phyloP scores from a whole-genome alignment of 1,140 invertebrate genomes.

The Panonychus citri region DNA sequence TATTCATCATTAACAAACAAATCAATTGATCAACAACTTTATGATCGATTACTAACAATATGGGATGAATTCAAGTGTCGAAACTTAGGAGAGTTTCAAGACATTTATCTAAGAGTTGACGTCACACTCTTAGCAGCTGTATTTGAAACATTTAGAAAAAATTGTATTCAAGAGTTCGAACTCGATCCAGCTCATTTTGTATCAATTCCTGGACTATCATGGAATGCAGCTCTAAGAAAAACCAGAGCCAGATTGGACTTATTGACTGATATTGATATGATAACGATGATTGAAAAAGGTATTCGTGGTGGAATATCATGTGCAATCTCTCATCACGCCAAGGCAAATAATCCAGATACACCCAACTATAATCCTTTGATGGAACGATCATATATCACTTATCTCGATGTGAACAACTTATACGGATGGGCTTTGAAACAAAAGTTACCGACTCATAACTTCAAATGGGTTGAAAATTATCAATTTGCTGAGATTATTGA shows the following conservation, averaged over 20 bases:
- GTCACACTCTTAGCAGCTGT: too few species aligned
- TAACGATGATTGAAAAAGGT: constrained; percentile 18
- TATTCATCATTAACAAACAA: too few species aligned
- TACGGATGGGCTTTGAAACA: constrained; percentile 12
- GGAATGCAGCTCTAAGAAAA: constrained; percentile 12
- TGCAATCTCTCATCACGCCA: neutral
- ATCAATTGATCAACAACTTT: too few species aligned
- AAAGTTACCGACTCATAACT: constrained; percentile 7
- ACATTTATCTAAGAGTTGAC: too few species aligned
- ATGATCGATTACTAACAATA: too few species aligned
- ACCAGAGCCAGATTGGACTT: constrained; percentile 16
- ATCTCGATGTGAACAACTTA: constrained; percentile 16
- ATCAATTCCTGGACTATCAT: constrained; percentile 14
- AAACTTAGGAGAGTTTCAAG: too few species aligned
- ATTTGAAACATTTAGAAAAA: too few species aligned
- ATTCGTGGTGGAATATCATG: neutral
- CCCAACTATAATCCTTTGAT: constrained; percentile 9
- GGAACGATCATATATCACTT: constrained; percentile 14
- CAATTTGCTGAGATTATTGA: too few species aligned
- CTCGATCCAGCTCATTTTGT: constrained; percentile 19
- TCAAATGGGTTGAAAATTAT: constrained; percentile 1
- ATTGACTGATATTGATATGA: constrained; percentile 15
- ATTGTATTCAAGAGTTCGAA: neutral
- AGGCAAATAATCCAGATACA: constrained; percentile 11
- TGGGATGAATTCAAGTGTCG: too few species aligned